Conservation (phyloP, 1,140 invertebrate genomes). For the Charaxes varanes region DNA sequence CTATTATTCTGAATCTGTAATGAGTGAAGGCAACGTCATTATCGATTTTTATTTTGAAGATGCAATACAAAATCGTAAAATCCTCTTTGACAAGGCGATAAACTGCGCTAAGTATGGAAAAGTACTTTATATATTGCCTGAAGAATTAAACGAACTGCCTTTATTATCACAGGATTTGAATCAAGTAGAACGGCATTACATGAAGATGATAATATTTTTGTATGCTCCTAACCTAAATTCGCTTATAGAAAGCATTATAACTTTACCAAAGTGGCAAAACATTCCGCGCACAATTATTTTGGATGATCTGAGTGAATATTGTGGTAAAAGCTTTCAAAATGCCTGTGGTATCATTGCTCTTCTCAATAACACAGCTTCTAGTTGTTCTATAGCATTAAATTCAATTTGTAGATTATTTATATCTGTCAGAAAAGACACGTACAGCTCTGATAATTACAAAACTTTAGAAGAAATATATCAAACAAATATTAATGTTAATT, state of each 20-base stretch:
- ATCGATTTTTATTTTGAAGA: constrained; percentile 39
- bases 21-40: constrained; percentile 10
- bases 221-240: constrained; percentile 42
- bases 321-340: constrained; percentile 36
- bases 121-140: constrained; percentile 55
- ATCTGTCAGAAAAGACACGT: constrained; percentile 32
- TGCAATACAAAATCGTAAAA: constrained; percentile 34
- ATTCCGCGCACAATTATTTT: constrained; percentile 57
- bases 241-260: constrained; percentile 45
- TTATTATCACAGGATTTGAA: constrained; percentile 50
- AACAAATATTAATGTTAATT: constrained; percentile 3
- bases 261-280: constrained; percentile 51
- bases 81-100: constrained; percentile 50
- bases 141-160: constrained; percentile 54
- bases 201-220: constrained; percentile 63
- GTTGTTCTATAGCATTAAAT: constrained; percentile 34
- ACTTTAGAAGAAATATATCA: constrained; percentile 44
- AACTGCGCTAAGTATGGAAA: constrained; percentile 39
- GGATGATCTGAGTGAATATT: constrained; percentile 49
- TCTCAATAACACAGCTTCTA: constrained; percentile 32
- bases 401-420: constrained; percentile 35
- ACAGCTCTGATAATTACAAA: constrained; percentile 41
- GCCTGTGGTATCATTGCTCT: constrained; percentile 50
- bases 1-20: no score
- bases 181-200: constrained; percentile 45